Base-by-base conservation (phyloP, 2,888 invertebrate species). In the Lasius platythorax region DNA sequence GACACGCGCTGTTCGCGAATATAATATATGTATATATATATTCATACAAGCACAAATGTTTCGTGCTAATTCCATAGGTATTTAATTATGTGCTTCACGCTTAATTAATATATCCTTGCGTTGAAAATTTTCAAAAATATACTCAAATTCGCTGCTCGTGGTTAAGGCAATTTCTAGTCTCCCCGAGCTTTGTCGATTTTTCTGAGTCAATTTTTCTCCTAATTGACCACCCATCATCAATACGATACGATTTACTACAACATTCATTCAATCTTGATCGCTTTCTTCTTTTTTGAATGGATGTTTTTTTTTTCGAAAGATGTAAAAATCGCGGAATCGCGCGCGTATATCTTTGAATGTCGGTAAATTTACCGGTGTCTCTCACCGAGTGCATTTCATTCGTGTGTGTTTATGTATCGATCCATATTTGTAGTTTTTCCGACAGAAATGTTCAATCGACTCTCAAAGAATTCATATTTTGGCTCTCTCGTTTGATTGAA, bases 301-400 rank as follows among this genome's bases (percentile, higher is more conserved):
- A 78, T 43, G 58, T 43, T 1, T 23, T 18, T 12, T 12, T 66
- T 46, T 23, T 18, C 0, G 3, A 53, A 15, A 76, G 2, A 40
- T 28, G 1, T 61, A 28, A 56, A 3, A 56, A 5, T 18, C 1
- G 6, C 5, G 30, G 15, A 3, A 72, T 37, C 12, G n/a, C 1
- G 0, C 9, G 18, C 2, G 1, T 50, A 15, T 23, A 33, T 61
- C 12, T n/a, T 74, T 9, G 9, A 67, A 28, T 18, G 5, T 64
- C 18, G 33, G 12, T 28, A n/a, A 73, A 66, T 18, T 67, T 33
- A 40, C n/a, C 23, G 23, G 28, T 66, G 12, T 56, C 4, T 9
- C 9, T 40, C 67, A 70, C 15, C 15, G 37, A 74, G 74, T 82
- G 82, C 75, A 64, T 64, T 82, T 82, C 40, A 82, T 82, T 82